phyloP scores from a whole-genome alignment of 2,888 invertebrate genomes.

The Phaonia tiefii region DNA sequence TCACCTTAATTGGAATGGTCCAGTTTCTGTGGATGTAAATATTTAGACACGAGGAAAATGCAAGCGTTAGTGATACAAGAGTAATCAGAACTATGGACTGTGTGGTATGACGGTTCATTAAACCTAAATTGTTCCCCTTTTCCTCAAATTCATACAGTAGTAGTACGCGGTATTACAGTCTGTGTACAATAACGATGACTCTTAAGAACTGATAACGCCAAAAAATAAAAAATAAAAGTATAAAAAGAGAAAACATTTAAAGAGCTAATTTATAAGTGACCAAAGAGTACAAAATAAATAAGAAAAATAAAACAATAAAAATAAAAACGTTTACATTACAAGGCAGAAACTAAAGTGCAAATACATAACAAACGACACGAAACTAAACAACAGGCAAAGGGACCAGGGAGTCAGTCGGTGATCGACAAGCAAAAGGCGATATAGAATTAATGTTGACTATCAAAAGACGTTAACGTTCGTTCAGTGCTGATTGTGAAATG shows the following conservation, averaged over 20 bases:
- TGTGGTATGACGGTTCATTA: too few relatives aligned
- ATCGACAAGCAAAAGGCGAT: slow-evolving; percentile 27
- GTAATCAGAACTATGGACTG: too few relatives aligned
- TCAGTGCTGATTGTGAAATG: slow-evolving; percentile 73
- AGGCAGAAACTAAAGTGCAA: slow-evolving; percentile 28
- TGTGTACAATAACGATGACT: background rate
- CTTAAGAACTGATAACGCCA: slow-evolving; percentile 6
- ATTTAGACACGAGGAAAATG: too few relatives aligned
- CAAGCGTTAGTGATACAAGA: too few relatives aligned
- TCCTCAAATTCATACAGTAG: too few relatives aligned
- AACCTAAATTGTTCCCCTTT: too few relatives aligned
- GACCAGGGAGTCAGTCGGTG: slow-evolving; percentile 8
- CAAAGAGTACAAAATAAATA: slow-evolving; percentile 38
- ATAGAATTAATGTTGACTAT: slow-evolving; percentile 49
- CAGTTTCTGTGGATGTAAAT: too few relatives aligned
- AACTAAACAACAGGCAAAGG: too few relatives aligned
- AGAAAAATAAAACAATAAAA: slow-evolving; percentile 13
- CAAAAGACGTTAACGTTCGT: slow-evolving; percentile 58
- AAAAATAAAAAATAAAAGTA: slow-evolving; percentile 3
- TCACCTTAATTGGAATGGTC: too few relatives aligned
- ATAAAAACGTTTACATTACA: slow-evolving; percentile 17
- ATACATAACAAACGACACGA: slow-evolving; percentile 1
- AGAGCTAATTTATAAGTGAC: slow-evolving; percentile 1
- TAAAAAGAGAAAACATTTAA: slow-evolving; percentile 26
- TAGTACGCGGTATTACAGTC: too few relatives aligned